Conservation (phyloP, 2,113 vertebrate species). For the Pavo muticus region DNA sequence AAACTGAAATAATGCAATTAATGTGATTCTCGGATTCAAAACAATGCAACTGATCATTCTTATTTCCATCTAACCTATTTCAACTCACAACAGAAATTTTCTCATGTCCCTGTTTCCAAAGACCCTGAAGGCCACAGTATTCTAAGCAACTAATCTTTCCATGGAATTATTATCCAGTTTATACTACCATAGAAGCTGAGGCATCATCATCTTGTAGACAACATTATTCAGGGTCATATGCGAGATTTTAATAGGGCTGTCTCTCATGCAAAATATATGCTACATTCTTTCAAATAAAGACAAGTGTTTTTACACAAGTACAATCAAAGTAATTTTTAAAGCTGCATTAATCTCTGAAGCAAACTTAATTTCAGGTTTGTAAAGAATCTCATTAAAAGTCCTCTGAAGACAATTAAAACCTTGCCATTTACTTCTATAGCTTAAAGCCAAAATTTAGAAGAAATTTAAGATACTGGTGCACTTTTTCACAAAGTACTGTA, state of each 20-base stretch:
- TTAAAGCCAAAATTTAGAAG: background rate
- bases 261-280: background rate
- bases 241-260: background rate
- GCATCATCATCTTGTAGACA: background rate
- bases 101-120: background rate
- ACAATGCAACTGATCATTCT: background rate
- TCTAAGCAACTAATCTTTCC: background rate
- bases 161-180: background rate
- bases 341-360: background rate
- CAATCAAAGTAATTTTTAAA: background rate
- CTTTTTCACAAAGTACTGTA: background rate
- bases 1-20: background rate
- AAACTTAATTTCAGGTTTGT: constrained; percentile 17
- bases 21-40: background rate
- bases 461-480: background rate
- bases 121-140: background rate
- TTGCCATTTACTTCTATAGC: background rate
- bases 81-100: background rate
- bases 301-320: background rate
- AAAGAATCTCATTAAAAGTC: background rate
- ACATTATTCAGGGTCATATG: background rate
- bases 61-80: background rate
- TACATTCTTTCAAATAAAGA: background rate
- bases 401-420: constrained; percentile 23
- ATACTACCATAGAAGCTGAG: background rate